Conservation (phyloP, 2,888 invertebrate species). For the Prostheceraeus crozeri region DNA sequence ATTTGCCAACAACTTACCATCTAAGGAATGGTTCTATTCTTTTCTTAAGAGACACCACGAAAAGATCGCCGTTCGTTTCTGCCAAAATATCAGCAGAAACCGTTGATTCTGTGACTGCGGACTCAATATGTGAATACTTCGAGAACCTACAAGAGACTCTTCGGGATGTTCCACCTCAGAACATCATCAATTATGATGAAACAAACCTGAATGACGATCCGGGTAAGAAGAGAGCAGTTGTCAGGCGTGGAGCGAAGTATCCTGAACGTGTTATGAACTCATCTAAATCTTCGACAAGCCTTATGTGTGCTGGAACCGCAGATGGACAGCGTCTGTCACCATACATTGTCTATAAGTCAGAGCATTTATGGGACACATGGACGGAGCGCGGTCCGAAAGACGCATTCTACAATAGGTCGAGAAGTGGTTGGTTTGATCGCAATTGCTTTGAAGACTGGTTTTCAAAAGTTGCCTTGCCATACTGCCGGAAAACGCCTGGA, state of each 20-base stretch:
- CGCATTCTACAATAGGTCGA: constrained; percentile 51
- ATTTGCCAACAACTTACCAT: too few relatives aligned
- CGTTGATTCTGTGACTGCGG: neutral
- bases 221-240: constrained; percentile 12
- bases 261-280: constrained; percentile 49
- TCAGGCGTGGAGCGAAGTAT: constrained; percentile 46
- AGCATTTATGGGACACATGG: constrained; percentile 55
- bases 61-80: too few relatives aligned
- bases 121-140: constrained; percentile 2
- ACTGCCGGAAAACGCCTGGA: constrained; percentile 44
- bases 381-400: constrained; percentile 50
- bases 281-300: constrained; percentile 46
- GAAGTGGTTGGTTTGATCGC: constrained; percentile 50
- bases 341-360: constrained; percentile 57
- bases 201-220: constrained; percentile 21
- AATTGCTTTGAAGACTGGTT: constrained; percentile 49
- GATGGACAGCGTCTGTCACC: constrained; percentile 50
- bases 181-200: constrained; percentile 18
- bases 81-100: constrained; percentile 12
- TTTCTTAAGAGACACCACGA: too few relatives aligned
- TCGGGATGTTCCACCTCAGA: neutral
- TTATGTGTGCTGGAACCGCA: constrained; percentile 53
- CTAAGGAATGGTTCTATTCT: too few relatives aligned
- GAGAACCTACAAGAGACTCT: neutral
- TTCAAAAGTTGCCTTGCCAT: constrained; percentile 43